Percentiles rank a stretch among this genome's conserved stretches.
Conservation (phyloP, 2,888 invertebrate species). For the Chymomyza caudatula region DNA sequence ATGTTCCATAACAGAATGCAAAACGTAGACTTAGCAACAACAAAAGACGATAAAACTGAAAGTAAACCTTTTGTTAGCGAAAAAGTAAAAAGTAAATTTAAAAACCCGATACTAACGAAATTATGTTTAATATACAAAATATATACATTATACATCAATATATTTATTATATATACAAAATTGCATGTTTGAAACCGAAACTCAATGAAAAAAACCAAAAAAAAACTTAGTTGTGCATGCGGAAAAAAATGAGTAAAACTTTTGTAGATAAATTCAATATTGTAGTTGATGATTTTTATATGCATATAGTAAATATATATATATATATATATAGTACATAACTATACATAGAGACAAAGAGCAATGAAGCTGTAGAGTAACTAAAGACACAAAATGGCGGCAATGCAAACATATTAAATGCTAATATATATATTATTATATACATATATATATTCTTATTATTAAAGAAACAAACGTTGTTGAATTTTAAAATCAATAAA, state of each 20-base stretch:
- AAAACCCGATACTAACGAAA: slow-evolving; percentile 37
- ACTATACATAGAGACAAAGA: slow-evolving; percentile 26
- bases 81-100: slow-evolving; percentile 29
- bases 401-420: slow-evolving; percentile 62
- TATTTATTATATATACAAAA: slow-evolving; percentile 27
- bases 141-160: slow-evolving; percentile 49
- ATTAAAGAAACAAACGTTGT: slow-evolving; percentile 60
- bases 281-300: slow-evolving; percentile 69
- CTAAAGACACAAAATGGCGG: slow-evolving; percentile 57
- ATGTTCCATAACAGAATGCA: slow-evolving; percentile 65
- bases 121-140: slow-evolving; percentile 52
- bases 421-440: slow-evolving; percentile 50
- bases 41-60: slow-evolving; percentile 70
- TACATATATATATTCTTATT: slow-evolving; percentile 58
- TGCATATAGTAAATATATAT: slow-evolving; percentile 24
- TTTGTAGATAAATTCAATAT: slow-evolving; percentile 64
- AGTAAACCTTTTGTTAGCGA: slow-evolving; percentile 55
- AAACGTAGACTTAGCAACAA: slow-evolving; percentile 68
- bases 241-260: slow-evolving; percentile 26
- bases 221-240: slow-evolving; percentile 38
- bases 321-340: slow-evolving; percentile 26
- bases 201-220: slow-evolving; percentile 16
- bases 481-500: slow-evolving; percentile 67
- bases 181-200: slow-evolving; percentile 9
- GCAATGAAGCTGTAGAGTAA: slow-evolving; percentile 55